These are phyloP conservation scores for Columba guinea DNA, from an alignment of 2,797 vertebrate genomes.

Conservation along the genomic window DNA sequence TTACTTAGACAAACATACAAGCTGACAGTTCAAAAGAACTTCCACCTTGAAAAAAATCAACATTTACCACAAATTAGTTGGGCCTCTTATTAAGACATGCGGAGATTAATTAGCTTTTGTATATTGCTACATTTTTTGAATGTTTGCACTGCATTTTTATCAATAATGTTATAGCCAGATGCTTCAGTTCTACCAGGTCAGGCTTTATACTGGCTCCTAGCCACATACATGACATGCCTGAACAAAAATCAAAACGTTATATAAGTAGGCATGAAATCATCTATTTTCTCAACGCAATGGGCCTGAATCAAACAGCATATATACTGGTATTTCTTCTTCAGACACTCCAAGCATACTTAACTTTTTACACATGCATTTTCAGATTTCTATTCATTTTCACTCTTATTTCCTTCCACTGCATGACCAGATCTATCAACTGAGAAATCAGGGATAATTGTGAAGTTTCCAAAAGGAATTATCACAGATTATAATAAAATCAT, in stretches of 20 bases:
- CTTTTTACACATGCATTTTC: background rate
- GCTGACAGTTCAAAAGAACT: conserved; percentile 33
- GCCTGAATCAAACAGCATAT: too few species aligned
- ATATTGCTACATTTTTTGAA: conserved; percentile 14
- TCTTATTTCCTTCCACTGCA: background rate
- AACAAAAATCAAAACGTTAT: background rate
- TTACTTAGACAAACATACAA: conserved; percentile 30
- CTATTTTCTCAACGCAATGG: background rate
- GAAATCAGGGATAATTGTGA: background rate
- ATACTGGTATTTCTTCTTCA: background rate
- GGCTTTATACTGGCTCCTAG: background rate
- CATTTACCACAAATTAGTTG: conserved; percentile 26
- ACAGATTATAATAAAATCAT: background rate
- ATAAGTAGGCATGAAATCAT: background rate
- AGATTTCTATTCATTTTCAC: background rate
- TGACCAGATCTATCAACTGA: background rate
- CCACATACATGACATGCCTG: background rate
- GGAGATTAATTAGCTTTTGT: conserved; percentile 50
- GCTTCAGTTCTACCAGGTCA: conserved; percentile 11
- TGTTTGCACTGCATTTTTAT: background rate
- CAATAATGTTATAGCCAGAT: conserved; percentile 28
- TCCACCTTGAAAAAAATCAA: conserved; percentile 11
- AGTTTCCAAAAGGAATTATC: conserved; percentile 3
- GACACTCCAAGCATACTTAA: background rate
- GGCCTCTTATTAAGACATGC: conserved; percentile 37